Evolutionary conservation across 92 coral and sea anemone species (phyloP), one percentile per base, ranked within the genome.

Genomic region (Metridium senile): DNA sequence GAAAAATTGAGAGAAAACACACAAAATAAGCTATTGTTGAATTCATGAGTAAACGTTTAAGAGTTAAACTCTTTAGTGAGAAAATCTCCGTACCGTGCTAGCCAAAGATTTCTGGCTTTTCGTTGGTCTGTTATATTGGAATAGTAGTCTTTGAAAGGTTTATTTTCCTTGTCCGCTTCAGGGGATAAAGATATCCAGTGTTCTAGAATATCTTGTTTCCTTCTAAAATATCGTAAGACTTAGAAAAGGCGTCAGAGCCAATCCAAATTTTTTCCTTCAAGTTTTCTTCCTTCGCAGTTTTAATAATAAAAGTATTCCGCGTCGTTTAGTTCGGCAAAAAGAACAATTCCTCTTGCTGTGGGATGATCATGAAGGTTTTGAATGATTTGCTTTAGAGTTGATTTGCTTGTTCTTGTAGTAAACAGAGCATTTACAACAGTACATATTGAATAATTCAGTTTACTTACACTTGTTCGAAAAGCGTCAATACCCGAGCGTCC

Each of bases 401-500:
- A 78, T 62, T 78, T 70, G 3, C 84, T 82, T 1, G 93, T 85
- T 70, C 90, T 78, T 54, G 77, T 67, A 10, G 93, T 89, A 64
- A 86, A 89, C 22, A 89, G 66, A 43, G 57, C 91, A 57, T 86
- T 90, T 25, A 78, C 91, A 0, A 88, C 84, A 34, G 85, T 88
- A 53, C 93, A 89, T 30, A 86, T 57, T 17, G 75, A 72, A 21
- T 52, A 33, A 49, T 86, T 29, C 57, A 34, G 76, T 46, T 71
- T 74, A 45, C 71, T 74, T 21, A 70, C 85, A 27, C 80, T 49
- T n/a, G 84, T 72, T 47, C 83, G 87, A 61, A 89, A 89, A 9
- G 90, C 86, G 47, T 86, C 88, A 62, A 89, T 85, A 34, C 93
- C 93, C 2, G 93, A 89, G 26, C 93, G 82, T 6, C 93, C 93